phyloP scores from a whole-genome alignment of 2,113 vertebrate species.

The Phrynosoma blainvillii region DNA sequence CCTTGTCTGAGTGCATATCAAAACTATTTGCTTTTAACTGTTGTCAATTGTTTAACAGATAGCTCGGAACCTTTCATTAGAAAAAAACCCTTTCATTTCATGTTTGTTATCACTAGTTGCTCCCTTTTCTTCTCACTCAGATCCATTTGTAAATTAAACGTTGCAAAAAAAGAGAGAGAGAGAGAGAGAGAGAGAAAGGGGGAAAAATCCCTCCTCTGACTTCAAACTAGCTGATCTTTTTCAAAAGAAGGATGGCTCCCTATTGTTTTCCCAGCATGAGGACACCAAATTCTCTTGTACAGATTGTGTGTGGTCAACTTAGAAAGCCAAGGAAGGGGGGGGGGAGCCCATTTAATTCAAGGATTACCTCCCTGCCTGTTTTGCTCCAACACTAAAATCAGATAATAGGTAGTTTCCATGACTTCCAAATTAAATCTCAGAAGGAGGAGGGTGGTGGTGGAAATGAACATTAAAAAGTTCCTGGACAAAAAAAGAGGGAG shows the following conservation, averaged over 20 bases:
- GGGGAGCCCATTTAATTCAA: slow-evolving; percentile 93
- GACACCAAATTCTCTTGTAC: slow-evolving; percentile 93
- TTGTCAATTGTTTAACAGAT: slow-evolving; percentile 97
- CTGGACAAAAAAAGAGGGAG: slow-evolving; percentile 47
- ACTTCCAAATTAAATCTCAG: slow-evolving; percentile 84
- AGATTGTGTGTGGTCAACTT: slow-evolving; percentile 96
- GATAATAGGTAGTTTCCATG: slow-evolving; percentile 99
- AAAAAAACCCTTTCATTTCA: slow-evolving; percentile 84
- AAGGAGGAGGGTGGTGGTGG: slow-evolving; percentile 39
- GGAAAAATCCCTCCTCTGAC: slow-evolving; percentile 75
- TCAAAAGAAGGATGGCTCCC: slow-evolving; percentile 97
- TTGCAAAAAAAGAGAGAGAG: slow-evolving; percentile 70
- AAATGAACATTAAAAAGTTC: slow-evolving; percentile 59
- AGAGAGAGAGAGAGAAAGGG: no score
- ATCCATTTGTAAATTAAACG: slow-evolving; percentile 99
- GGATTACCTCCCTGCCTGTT: slow-evolving; percentile 99
- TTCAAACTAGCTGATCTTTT: slow-evolving; percentile 89
- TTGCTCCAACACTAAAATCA: slow-evolving; percentile 91
- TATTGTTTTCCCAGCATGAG: slow-evolving; percentile 98
- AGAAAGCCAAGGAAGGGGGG: slow-evolving; percentile 76
- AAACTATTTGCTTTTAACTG: slow-evolving; percentile 78
- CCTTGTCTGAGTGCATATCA: slow-evolving; percentile 72
- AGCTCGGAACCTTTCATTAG: slow-evolving; percentile 88
- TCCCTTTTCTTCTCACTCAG: slow-evolving; percentile 95
- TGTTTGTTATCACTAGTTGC: slow-evolving; percentile 85